phyloP scores from a whole-genome alignment of 2,888 invertebrate species.

The Adelognathus sp. region DNA sequence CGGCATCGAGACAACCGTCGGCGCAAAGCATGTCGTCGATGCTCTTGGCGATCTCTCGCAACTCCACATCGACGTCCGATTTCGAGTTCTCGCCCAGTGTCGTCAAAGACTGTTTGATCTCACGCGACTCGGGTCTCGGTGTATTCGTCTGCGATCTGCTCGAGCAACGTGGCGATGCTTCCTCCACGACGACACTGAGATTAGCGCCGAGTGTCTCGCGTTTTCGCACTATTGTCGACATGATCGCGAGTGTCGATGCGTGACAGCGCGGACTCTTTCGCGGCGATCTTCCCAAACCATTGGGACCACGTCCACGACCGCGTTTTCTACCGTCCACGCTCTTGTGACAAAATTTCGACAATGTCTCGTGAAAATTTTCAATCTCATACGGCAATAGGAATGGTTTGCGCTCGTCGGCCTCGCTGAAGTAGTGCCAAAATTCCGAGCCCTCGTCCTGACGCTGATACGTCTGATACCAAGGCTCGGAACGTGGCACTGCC shows the following conservation, averaged over 20 bases:
- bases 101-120: constrained; percentile 46
- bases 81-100: constrained; percentile 57
- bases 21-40: constrained; percentile 81
- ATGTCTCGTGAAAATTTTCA: constrained; percentile 79
- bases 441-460: constrained; percentile 89
- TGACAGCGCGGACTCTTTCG: constrained; percentile 94
- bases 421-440: constrained; percentile 84
- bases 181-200: constrained; percentile 65
- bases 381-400: constrained; percentile 90
- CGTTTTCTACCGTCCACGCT: constrained; percentile 60
- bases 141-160: constrained; percentile 56
- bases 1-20: constrained; percentile 82
- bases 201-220: constrained; percentile 67
- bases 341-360: constrained; percentile 66
- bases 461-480: constrained; percentile 91
- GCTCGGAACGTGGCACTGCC: constrained; percentile 87
- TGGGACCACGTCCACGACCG: constrained; percentile 48
- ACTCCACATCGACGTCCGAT: constrained; percentile 74
- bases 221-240: constrained; percentile 81
- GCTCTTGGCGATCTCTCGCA: constrained; percentile 78
- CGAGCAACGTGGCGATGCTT: constrained; percentile 44
- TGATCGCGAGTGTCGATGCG: constrained; percentile 92
- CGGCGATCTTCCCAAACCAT: constrained; percentile 83
- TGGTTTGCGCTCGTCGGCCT: constrained; percentile 84
- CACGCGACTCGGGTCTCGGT: constrained; percentile 61